Base-by-base conservation (phyloP, 1,140 invertebrate species). In the Geopemphigus sp. region DNA sequence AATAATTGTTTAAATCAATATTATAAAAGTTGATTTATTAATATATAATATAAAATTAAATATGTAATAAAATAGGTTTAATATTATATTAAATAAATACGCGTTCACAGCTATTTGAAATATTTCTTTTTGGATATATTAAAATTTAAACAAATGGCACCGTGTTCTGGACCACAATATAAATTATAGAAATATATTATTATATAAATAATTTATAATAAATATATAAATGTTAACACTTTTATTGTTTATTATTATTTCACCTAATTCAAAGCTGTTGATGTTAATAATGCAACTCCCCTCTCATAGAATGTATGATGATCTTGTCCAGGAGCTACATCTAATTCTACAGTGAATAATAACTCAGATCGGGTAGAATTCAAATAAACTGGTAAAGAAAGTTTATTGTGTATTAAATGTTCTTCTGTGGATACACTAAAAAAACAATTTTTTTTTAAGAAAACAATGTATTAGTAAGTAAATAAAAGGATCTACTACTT, bases 301-400 rank as follows among this genome's bases (percentile, higher is more conserved):
- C 98, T 89, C 86, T 99, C 97, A 86, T 98, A 98, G 88, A 99
- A 97, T 85, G 92, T 94, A 85, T 94, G 95, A 82, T 91, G 92
- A 85, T 95, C 94, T 87, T 93, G 94, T 81, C 91, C 92, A 80
- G 91, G 89, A 50, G 93, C 94, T 53, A 96, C 92, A 83, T 94
- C 93, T 84, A 99, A 90, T 84, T 98, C 95, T 72, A 99, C 91
- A 0, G 96, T 98, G 86, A 99, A 99, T 74, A 99, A 87, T 64
- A 99, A 87, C 85, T 99, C 96, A 0, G 92, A 92, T 82, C 98
- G 90, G 4, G 96, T 98, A 45, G 96, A 93, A 87, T 99, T 99
- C 82, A 99, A 88, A 86, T 99, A 99, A 82, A 99, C 95, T 0
- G 98, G 98, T 73, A 99, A 88, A 1, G 94, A 94, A 22, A 99